These are phyloP conservation scores for Ondatra zibethicus DNA, from an alignment of 2,113 vertebrate species.

Conservation along the genomic window DNA sequence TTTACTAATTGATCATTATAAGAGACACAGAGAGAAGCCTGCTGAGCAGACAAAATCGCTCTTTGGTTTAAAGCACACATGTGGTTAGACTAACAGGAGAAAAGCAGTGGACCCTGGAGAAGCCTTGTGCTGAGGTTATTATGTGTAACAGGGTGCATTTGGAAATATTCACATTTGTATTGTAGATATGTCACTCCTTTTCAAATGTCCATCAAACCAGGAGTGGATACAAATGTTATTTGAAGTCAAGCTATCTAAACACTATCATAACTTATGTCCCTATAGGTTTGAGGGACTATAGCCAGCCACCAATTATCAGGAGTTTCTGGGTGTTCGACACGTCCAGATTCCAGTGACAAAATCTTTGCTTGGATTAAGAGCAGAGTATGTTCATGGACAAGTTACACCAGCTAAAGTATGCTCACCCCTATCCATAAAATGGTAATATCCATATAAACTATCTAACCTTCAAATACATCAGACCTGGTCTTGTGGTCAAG, in stretches of 20 bases:
- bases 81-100: rapidly evolving
- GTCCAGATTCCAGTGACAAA: too few relatives aligned
- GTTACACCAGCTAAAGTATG: too few relatives aligned
- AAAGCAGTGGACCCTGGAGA: background rate
- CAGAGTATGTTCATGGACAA: too few relatives aligned
- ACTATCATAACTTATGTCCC: background rate
- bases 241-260: background rate
- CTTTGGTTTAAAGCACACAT: background rate
- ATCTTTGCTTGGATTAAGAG: too few relatives aligned
- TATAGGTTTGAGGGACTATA: background rate
- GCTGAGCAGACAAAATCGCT: background rate
- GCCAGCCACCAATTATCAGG: too few relatives aligned
- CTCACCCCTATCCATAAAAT: too few relatives aligned
- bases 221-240: background rate
- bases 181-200: background rate
- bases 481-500: too few relatives aligned
- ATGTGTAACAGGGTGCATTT: background rate
- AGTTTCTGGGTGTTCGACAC: too few relatives aligned
- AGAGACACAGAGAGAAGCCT: background rate
- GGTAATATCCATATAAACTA: too few relatives aligned
- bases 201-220: background rate
- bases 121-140: background rate
- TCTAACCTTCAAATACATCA: too few relatives aligned
- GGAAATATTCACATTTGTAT: background rate
- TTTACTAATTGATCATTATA: background rate